phyloP scores from a whole-genome alignment of 2,888 invertebrate genomes.

The Monopis laevigella region DNA sequence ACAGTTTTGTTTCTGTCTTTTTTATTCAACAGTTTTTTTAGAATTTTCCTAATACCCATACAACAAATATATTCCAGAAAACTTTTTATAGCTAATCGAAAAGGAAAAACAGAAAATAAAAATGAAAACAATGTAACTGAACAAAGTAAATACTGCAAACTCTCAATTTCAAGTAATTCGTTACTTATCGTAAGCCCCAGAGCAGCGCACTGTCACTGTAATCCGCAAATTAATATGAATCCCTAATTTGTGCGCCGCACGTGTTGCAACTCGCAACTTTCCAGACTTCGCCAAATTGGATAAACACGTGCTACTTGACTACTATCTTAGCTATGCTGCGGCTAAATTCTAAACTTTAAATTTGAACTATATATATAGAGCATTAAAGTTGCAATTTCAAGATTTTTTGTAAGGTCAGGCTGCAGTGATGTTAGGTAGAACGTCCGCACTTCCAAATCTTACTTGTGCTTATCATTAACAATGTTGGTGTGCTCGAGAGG shows the following conservation, averaged over 20 bases:
- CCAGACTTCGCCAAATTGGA: slow-evolving; percentile 65
- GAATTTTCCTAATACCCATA: too few relatives aligned
- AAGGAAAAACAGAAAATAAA: background rate
- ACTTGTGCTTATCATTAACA: slow-evolving; percentile 9
- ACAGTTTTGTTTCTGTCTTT: too few relatives aligned
- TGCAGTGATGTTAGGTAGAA: background rate
- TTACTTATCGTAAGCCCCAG: slow-evolving; percentile 6
- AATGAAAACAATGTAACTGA: too few relatives aligned
- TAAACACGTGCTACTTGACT: slow-evolving; percentile 50
- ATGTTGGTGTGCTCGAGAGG: slow-evolving; percentile 1
- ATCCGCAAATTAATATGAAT: slow-evolving; percentile 64
- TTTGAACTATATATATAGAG: too few relatives aligned
- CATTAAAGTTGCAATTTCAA: background rate
- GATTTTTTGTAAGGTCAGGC: background rate
- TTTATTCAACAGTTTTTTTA: too few relatives aligned
- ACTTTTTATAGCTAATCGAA: too few relatives aligned
- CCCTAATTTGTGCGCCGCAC: slow-evolving; percentile 62
- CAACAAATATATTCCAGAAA: too few relatives aligned
- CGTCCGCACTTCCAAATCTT: slow-evolving; percentile 2
- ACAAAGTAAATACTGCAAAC: too few relatives aligned
- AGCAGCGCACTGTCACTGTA: slow-evolving; percentile 7
- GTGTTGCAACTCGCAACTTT: slow-evolving; percentile 64
- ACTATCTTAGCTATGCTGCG: slow-evolving; percentile 1
- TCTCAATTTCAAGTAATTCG: too few relatives aligned
- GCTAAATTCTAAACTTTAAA: too few relatives aligned